These are phyloP conservation scores for Mola mola DNA, from an alignment of 2,113 vertebrate species.

Conservation along the genomic window DNA sequence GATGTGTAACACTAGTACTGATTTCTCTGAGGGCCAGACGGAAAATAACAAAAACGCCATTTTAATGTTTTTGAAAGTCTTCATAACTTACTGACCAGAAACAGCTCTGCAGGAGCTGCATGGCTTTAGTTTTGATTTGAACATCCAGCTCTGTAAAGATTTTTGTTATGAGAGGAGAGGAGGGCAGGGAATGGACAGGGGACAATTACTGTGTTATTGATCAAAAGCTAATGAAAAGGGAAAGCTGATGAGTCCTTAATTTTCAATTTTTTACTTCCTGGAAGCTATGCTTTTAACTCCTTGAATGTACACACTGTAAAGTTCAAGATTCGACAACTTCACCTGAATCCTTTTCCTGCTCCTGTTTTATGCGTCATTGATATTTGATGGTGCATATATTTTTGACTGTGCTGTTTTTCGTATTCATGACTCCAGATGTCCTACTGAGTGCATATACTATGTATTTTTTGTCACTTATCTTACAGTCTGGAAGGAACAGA, in stretches of 20 bases:
- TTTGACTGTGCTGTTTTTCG: neutral
- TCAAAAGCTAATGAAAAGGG: constrained; percentile 34
- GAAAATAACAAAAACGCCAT: constrained; percentile 32
- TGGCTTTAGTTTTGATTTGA: neutral
- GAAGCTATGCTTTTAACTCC: constrained; percentile 3
- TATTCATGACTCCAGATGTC: neutral
- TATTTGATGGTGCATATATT: neutral
- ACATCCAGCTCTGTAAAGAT: neutral
- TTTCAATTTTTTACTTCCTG: neutral
- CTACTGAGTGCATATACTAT: too few species aligned
- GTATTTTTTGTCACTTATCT: constrained; percentile 1
- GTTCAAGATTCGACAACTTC: neutral
- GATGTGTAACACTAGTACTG: constrained; percentile 12
- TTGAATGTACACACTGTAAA: neutral
- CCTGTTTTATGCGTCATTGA: neutral
- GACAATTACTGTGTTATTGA: constrained; percentile 42
- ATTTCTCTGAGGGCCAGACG: constrained; percentile 8
- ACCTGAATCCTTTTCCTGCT: neutral
- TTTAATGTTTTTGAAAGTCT: constrained; percentile 3
- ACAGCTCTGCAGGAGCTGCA: neutral
- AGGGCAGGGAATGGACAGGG: neutral
- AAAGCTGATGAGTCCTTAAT: constrained; percentile 7
- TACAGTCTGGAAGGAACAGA: constrained; percentile 95
- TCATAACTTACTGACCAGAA: constrained; percentile 22
- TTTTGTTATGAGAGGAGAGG: constrained; percentile 17